phyloP scores from a whole-genome alignment of 92 coral and sea anemone species.

The Zoanthus sociatus region DNA sequence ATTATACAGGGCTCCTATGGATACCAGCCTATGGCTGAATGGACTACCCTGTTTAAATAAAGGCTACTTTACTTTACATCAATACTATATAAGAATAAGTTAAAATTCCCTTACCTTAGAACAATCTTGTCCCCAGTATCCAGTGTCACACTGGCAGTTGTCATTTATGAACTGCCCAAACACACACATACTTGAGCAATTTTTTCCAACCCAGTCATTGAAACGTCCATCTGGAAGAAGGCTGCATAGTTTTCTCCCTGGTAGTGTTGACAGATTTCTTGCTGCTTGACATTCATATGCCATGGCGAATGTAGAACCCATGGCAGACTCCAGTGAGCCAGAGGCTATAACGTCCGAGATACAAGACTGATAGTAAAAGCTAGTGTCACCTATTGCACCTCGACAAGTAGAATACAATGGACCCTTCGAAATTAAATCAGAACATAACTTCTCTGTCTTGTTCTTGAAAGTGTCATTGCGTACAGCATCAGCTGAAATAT shows the following conservation, averaged over 20 bases:
- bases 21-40: too few relatives aligned
- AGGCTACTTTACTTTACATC: too few relatives aligned
- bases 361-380: slow-evolving; percentile 59
- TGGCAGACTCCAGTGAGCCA: slow-evolving; percentile 61
- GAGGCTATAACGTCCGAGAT: slow-evolving; percentile 58
- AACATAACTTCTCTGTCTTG: slow-evolving; percentile 49
- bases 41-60: too few relatives aligned
- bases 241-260: slow-evolving; percentile 68
- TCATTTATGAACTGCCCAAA: slow-evolving; percentile 48
- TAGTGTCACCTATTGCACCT: slow-evolving; percentile 45
- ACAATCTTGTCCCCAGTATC: slow-evolving; percentile 72
- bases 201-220: slow-evolving; percentile 62
- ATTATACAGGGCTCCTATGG: too few relatives aligned
- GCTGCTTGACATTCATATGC: slow-evolving; percentile 65
- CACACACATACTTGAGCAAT: slow-evolving; percentile 63
- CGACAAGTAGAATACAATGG: slow-evolving; percentile 59
- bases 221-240: slow-evolving; percentile 64
- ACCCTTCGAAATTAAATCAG: slow-evolving; percentile 49
- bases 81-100: background rate
- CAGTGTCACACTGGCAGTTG: slow-evolving; percentile 64
- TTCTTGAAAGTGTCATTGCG: slow-evolving; percentile 44
- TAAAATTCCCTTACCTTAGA: slow-evolving; percentile 19
- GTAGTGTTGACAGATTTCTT: slow-evolving; percentile 60
- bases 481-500: background rate
- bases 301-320: slow-evolving; percentile 65